These are phyloP conservation scores for Notiomystis cincta DNA, from an alignment of 2,113 vertebrate genomes.

Conservation along the genomic window DNA sequence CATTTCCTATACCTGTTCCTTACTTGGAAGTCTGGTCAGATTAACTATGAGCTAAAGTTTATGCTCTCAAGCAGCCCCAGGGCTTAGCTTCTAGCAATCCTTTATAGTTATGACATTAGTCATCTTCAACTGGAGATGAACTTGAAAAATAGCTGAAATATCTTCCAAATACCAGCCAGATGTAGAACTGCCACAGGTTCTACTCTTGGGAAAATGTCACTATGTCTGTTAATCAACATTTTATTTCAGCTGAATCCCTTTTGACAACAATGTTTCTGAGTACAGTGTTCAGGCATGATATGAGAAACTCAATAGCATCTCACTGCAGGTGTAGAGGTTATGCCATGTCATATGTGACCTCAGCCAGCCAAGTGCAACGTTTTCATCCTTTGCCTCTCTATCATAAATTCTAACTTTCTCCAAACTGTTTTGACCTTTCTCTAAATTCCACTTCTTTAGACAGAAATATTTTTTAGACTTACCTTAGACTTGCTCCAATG, in stretches of 20 bases:
- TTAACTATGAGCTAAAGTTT: constrained; percentile 4
- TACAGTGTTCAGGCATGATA: background rate
- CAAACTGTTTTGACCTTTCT: background rate
- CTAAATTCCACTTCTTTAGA: background rate
- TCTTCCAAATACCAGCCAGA: background rate
- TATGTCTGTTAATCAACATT: background rate
- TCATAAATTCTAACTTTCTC: background rate
- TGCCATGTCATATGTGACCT: background rate
- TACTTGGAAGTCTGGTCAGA: constrained; percentile 12
- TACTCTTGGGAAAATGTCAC: constrained; percentile 13
- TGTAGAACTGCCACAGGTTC: background rate
- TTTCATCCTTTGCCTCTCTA: background rate
- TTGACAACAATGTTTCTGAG: constrained; percentile 1
- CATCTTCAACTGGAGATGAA: background rate
- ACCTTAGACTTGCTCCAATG: background rate
- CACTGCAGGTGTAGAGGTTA: background rate
- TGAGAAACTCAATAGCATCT: background rate
- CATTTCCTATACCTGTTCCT: background rate
- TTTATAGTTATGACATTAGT: constrained; percentile 29
- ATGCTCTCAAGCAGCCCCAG: background rate
- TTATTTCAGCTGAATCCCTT: constrained; percentile 4
- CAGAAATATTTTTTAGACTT: background rate
- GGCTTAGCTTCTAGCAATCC: constrained; percentile 8
- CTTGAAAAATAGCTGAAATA: constrained; percentile 15
- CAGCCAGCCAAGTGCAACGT: background rate